A percentile compares a stretch with the other conserved stretches of the same genome.
These are phyloP conservation scores for Elephantulus edwardii DNA, from an alignment of 2,113 vertebrate genomes.

Conservation along the genomic window DNA sequence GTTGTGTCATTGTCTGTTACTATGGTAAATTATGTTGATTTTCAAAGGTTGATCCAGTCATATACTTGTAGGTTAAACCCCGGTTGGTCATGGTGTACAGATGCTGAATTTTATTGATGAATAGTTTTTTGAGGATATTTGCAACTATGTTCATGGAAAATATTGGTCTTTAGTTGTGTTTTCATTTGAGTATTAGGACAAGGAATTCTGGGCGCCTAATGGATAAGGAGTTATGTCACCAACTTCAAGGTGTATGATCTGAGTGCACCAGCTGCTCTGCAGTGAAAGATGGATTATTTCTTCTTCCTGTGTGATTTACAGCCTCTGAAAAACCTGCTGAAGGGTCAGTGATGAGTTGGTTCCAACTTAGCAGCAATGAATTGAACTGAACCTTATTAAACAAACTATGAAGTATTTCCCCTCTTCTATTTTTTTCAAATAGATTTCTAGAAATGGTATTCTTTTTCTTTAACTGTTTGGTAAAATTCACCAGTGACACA, in stretches of 20 bases:
- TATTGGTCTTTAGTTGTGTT: conserved; percentile 20
- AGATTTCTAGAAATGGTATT: not conserved
- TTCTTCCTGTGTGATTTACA: too few relatives aligned
- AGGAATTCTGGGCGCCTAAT: too few relatives aligned
- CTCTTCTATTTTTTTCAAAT: not conserved
- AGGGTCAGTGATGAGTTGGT: too few relatives aligned
- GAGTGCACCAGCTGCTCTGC: too few relatives aligned
- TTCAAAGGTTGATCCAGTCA: conserved; percentile 8
- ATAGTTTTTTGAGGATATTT: not conserved
- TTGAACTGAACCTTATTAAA: not conserved
- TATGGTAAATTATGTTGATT: not conserved
- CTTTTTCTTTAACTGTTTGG: not conserved
- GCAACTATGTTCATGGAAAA: not conserved
- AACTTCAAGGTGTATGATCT: too few relatives aligned
- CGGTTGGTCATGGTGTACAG: not conserved
- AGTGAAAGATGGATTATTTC: too few relatives aligned
- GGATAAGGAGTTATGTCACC: too few relatives aligned
- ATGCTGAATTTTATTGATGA: not conserved
- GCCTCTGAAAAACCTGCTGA: too few relatives aligned
- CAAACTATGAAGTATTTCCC: not conserved
- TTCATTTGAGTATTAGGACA: not conserved
- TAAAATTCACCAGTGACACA: conserved; percentile 16
- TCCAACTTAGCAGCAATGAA: too few relatives aligned
- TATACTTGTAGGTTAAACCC: not conserved
- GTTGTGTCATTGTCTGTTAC: too few relatives aligned